Evolutionary conservation across 2,888 invertebrate genomes (phyloP), one percentile per base, ranked within the genome.

Genomic region (Gymnocheta viridis): DNA sequence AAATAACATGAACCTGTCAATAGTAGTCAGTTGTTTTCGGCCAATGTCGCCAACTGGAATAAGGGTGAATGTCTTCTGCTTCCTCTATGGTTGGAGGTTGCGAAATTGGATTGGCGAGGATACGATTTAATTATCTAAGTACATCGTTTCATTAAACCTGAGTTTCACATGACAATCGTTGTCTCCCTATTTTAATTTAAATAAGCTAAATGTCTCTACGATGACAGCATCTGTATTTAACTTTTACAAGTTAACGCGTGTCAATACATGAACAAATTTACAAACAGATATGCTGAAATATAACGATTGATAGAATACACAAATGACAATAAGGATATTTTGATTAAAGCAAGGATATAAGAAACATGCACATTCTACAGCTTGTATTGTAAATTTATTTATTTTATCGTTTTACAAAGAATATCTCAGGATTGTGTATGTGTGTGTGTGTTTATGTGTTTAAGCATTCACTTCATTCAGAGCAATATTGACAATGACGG

Each of bases 141-240:
- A n/a, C n/a, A n/a, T n/a, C n/a, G n/a, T n/a, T n/a, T n/a, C n/a
- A n/a, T n/a, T n/a, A n/a, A n/a, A n/a, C n/a, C n/a, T n/a, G n/a
- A n/a, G n/a, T n/a, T n/a, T n/a, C n/a, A n/a, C n/a, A 19, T 67
- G 66, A 10, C 60, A 73, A 73, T 29, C 73, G 47, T 24, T 62
- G n/a, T 32, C 62, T n/a, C 10, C 58, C 19, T 27, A 29, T 62
- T 38, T 64, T 44, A 58, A 29, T 49, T 69, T n/a, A 51, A 73
- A 66, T 60, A 79, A 82, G 41, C 51, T 62, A 70, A 62, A 78
- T 22, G 73, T 69, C 84, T 77, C 54, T 77, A 44, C n/a, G 27
- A 54, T 67, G 84, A 77, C 44, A 62, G 51, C 80, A 73, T 69
- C 81, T 82, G 76, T 82, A 69, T 66, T 78, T 82, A 77, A 77